These are phyloP conservation scores for Sylvia borin DNA, from an alignment of 2,797 vertebrate species.

Conservation along the genomic window DNA sequence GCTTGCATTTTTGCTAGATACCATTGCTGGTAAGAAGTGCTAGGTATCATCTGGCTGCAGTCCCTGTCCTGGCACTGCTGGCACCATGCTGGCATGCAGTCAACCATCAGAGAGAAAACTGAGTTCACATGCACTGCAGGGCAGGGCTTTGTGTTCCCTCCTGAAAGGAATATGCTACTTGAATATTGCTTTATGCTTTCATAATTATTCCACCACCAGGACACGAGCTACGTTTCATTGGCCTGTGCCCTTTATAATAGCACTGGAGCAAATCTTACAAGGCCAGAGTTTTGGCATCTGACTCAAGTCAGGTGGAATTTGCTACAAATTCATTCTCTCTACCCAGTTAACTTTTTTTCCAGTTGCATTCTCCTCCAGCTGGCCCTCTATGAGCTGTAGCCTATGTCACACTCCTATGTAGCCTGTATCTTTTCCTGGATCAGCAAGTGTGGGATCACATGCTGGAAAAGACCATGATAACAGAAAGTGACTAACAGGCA, in stretches of 20 bases:
- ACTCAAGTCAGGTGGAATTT: background rate
- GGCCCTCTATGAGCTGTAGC: background rate
- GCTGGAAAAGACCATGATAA: background rate
- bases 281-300: background rate
- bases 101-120: background rate
- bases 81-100: fast-evolving
- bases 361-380: background rate
- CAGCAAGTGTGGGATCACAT: fast-evolving
- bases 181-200: background rate
- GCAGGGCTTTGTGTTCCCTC: background rate
- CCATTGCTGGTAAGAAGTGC: background rate
- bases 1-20: background rate
- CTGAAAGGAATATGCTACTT: background rate
- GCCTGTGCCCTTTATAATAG: background rate
- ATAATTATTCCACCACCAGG: background rate
- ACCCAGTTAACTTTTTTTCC: background rate
- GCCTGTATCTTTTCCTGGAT: background rate
- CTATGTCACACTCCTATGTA: background rate
- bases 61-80: background rate
- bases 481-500: background rate
- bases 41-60: background rate
- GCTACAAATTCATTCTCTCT: background rate
- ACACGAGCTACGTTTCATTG: background rate
- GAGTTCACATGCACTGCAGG: background rate
- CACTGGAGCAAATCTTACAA: background rate